Conservation (phyloP, 92 coral and sea anemone species). For the Phymanthus crucifer region DNA sequence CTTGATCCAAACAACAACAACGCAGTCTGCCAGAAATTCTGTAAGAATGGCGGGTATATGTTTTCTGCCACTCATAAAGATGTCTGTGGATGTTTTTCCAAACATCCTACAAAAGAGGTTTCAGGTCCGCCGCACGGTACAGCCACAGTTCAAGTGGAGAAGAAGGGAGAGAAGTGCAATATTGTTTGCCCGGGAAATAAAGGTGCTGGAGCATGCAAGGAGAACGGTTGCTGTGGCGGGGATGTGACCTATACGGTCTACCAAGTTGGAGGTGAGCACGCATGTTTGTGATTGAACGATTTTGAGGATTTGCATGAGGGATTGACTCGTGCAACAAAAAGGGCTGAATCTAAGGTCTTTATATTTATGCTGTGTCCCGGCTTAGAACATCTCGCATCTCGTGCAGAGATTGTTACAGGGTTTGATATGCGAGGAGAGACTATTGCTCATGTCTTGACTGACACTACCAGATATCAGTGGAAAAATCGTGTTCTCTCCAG, state of each 20-base stretch:
- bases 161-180: background rate
- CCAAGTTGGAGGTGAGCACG: slow-evolving; percentile 5
- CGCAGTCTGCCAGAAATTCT: background rate
- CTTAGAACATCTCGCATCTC: too few relatives aligned
- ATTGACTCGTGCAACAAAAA: background rate
- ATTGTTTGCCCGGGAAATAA: background rate
- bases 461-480: too few relatives aligned
- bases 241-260: slow-evolving; percentile 1
- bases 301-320: background rate
- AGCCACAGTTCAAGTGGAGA: background rate
- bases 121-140: slow-evolving; percentile 5
- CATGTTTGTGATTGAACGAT: background rate
- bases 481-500: too few relatives aligned
- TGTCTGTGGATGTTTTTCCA: slow-evolving; percentile 4
- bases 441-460: too few relatives aligned
- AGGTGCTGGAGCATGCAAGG: slow-evolving; percentile 1
- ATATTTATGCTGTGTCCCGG: too few relatives aligned
- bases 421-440: too few relatives aligned
- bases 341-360: too few relatives aligned
- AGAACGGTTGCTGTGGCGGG: background rate
- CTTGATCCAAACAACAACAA: background rate
- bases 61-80: slow-evolving; percentile 9
- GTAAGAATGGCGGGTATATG: slow-evolving; percentile 5
- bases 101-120: background rate
- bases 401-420: too few relatives aligned